phyloP scores from a whole-genome alignment of 2,797 vertebrate genomes.

The Myotis pilosus region DNA sequence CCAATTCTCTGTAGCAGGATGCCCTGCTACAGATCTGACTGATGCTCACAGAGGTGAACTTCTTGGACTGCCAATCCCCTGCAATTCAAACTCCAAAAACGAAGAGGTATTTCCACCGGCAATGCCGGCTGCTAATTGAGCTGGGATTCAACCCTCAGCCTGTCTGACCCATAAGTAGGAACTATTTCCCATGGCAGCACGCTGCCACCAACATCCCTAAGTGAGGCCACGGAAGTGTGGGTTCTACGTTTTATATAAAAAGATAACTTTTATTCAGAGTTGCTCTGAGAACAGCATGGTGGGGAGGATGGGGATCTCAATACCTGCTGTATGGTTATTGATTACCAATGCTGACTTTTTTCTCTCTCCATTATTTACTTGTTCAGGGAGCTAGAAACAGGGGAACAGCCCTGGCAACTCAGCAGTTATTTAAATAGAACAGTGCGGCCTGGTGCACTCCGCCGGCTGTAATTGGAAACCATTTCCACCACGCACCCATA shows the following conservation, averaged over 20 bases:
- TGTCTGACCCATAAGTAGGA: background rate
- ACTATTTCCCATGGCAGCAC: background rate
- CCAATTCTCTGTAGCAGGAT: background rate
- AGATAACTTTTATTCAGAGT: conserved; percentile 15
- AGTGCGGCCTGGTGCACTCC: background rate
- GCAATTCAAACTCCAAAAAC: background rate
- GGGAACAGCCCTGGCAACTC: conserved; percentile 55
- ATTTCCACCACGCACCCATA: conserved; percentile 57
- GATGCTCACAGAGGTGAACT: background rate
- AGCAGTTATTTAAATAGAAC: conserved; percentile 78
- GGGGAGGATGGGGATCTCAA: background rate
- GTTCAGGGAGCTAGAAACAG: conserved; percentile 55
- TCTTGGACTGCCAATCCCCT: background rate
- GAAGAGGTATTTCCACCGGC: background rate
- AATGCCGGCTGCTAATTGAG: background rate
- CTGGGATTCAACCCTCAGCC: background rate
- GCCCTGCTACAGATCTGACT: background rate
- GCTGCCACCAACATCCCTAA: background rate
- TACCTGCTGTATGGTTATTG: conserved; percentile 34
- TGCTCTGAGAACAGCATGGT: background rate
- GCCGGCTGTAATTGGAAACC: conserved; percentile 69
- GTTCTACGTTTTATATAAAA: background rate
- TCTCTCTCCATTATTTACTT: conserved; percentile 69
- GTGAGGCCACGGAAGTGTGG: background rate
- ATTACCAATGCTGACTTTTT: conserved; percentile 48